Base-by-base conservation (phyloP, 2,888 invertebrate species). In the Volucella inflata region DNA sequence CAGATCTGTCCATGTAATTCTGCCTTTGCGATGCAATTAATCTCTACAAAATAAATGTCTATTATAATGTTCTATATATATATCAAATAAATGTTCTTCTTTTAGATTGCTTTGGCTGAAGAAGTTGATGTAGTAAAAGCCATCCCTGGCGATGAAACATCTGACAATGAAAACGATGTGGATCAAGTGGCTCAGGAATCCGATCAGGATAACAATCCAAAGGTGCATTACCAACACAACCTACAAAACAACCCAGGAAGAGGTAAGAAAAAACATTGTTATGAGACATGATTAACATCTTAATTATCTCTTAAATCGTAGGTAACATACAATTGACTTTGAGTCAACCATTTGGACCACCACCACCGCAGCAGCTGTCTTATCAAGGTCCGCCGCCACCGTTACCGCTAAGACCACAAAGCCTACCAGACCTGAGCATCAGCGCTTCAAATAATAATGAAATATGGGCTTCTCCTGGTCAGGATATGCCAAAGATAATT, bases 401-500 rank as follows among this genome's bases (percentile, higher is more conserved):
- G 89, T 2, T 89, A 16, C 90, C 87, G 2, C 60, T 92, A 92
- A 85, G 84, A 65, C 88, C 89, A 6, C 89, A 89, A 79, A 88
- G 90, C 21, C 72, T 92, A 80, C 90, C 91, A 14, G 91, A 92
- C 75, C 80, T 92, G 59, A 90, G 91, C 70, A 89, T 90, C 40
- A 89, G 90, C 1, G 89, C 89, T 2, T 91, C 92, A 0, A 90
- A 89, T 51, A 94, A 94, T 42, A 95, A 95, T 48, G 97, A 97
- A 87, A 95, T 96, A 10, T 97, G 97, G 97, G 96, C 97, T 0
- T 95, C 95, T 0, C 96, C 96, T 0, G 95, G 95, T 3, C 96
- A 96, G 10, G 98, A 98, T 89, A 97, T 97, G 97, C 98, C 98
- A 0, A 97, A 98, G 92, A 98, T 98, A 83, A 95, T 97, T 10